phyloP scores from a whole-genome alignment of 2,797 vertebrate genomes.

The Neoniphon sammara region DNA sequence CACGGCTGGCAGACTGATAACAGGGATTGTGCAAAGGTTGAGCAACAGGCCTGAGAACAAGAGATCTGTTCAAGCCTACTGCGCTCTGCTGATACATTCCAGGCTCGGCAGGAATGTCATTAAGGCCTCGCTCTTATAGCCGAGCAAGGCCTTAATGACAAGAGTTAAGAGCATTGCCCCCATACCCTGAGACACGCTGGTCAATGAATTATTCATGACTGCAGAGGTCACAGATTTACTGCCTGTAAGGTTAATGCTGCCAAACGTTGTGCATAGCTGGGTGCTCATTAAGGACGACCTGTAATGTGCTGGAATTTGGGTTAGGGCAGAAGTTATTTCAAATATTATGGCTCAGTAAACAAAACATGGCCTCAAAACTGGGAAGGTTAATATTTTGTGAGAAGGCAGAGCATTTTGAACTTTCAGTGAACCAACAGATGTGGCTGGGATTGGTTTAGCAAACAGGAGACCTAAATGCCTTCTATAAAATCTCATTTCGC shows the following conservation, averaged over 20 bases:
- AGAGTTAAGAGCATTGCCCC: constrained; percentile 19
- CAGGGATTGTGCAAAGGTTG: constrained; percentile 65
- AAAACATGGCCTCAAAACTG: background rate
- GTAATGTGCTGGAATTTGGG: constrained; percentile 29
- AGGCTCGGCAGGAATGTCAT: constrained; percentile 55
- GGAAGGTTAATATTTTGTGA: background rate
- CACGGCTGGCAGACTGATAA: constrained; percentile 59
- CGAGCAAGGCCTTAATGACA: too few relatives aligned
- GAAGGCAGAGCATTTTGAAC: background rate
- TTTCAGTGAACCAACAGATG: background rate
- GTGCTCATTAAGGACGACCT: constrained; percentile 5
- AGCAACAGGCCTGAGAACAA: constrained; percentile 66
- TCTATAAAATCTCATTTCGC: background rate
- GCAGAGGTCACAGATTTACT: constrained; percentile 18
- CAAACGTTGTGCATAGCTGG: constrained; percentile 22
- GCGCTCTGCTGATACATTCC: constrained; percentile 42
- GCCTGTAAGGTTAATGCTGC: constrained; percentile 7
- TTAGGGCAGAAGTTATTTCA: constrained; percentile 16
- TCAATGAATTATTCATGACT: constrained; percentile 38
- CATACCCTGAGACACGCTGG: background rate
- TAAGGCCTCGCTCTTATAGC: constrained; percentile 15
- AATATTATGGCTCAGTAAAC: constrained; percentile 17
- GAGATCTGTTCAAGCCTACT: constrained; percentile 51
- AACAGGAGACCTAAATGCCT: background rate
- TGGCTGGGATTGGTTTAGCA: background rate